Evolutionary conservation across 1,140 invertebrate species (phyloP).

Genomic region (Parasteatoda tepidariorum): DNA sequence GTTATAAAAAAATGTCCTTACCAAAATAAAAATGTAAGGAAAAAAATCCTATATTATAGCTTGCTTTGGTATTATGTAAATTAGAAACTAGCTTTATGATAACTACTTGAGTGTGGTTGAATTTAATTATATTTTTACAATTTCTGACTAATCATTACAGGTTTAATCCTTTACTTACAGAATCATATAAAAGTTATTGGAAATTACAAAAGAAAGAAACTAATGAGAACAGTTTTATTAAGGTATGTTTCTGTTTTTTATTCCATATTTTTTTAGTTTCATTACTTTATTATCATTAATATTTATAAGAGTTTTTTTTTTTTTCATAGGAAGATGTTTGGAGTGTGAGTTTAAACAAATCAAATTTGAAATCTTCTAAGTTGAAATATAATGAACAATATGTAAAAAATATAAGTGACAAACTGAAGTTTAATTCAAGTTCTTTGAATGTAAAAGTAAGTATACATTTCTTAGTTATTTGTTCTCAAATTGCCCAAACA

Average conservation of each 20-base stretch:
- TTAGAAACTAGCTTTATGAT: too few relatives aligned
- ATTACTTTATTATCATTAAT: background rate
- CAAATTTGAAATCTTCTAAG: background rate
- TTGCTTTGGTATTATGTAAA: too few relatives aligned
- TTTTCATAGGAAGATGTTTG: conserved; percentile 30
- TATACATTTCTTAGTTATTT: background rate
- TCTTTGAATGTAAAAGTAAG: background rate
- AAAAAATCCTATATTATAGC: too few relatives aligned
- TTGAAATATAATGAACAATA: background rate
- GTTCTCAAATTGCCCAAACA: too few relatives aligned
- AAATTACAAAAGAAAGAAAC: conserved; percentile 20
- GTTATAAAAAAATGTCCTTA: too few relatives aligned
- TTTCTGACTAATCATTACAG: too few relatives aligned
- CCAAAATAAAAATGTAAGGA: too few relatives aligned
- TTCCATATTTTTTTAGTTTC: background rate
- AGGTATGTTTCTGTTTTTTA: background rate
- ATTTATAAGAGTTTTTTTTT: background rate
- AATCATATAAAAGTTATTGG: conserved; percentile 42
- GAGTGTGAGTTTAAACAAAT: conserved; percentile 40
- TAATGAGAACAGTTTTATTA: background rate
- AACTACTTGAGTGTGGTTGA: too few relatives aligned
- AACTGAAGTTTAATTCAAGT: conserved; percentile 4
- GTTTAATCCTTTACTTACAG: too few relatives aligned
- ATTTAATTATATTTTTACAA: too few relatives aligned
- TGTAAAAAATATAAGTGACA: conserved; percentile 16